Evolutionary conservation across 92 coral and sea anemone genomes (phyloP).

Genomic region (Anthopleura xanthogrammica): DNA sequence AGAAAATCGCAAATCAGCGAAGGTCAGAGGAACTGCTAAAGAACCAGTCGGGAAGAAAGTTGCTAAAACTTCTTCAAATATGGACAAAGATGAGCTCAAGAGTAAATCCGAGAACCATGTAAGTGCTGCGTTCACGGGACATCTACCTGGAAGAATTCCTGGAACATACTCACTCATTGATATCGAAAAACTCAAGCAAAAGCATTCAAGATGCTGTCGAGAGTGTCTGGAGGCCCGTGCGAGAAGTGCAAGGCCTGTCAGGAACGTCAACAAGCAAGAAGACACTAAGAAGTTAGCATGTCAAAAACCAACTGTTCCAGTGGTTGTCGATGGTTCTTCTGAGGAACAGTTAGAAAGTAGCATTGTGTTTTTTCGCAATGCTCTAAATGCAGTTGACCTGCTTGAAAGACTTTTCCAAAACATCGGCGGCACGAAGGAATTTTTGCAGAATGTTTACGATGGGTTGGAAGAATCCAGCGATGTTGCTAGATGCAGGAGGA

Average conservation of each 20-base stretch:
- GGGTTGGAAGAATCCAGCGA: conserved; percentile 14
- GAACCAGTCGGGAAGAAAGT: neutral
- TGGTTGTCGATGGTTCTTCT: neutral
- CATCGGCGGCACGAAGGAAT: conserved; percentile 9
- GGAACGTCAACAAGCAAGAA: neutral
- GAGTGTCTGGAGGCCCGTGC: conserved; percentile 21
- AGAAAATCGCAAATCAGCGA: neutral
- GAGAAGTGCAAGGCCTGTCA: conserved; percentile 3
- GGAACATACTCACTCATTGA: conserved; percentile 5
- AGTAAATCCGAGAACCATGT: conserved; percentile 6
- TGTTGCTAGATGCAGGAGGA: conserved; percentile 34
- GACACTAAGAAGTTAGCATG: neutral
- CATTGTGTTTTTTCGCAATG: conserved; percentile 13
- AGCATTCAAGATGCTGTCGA: conserved; percentile 18
- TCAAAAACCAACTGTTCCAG: neutral
- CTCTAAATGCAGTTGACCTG: conserved; percentile 12
- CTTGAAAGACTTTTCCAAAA: conserved; percentile 11
- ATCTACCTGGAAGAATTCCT: neutral
- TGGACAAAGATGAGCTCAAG: neutral
- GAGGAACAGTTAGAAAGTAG: neutral
- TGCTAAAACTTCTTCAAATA: neutral
- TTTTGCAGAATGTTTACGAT: conserved; percentile 13
- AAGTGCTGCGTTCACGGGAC: neutral
- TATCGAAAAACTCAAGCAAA: conserved; percentile 8
- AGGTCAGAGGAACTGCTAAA: neutral